Percentiles rank a stretch among this genome's conserved stretches.
Evolutionary conservation across 1,140 invertebrate species (phyloP).

Genomic region (Bombus soroeensis): DNA sequence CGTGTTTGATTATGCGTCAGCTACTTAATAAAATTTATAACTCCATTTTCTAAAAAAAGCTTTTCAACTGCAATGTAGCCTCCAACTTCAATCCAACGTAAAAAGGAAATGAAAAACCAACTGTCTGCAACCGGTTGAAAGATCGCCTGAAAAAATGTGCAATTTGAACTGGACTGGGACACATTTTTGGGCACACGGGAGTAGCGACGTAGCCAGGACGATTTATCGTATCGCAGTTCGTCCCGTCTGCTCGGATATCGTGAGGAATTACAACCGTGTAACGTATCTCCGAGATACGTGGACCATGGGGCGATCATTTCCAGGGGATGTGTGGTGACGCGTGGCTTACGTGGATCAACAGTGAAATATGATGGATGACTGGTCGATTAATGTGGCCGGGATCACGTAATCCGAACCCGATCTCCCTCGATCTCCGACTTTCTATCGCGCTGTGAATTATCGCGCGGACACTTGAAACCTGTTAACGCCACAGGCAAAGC

Average conservation of each 20-base stretch:
- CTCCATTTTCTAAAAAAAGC: too few relatives aligned
- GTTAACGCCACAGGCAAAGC: background rate
- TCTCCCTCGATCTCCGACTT: background rate
- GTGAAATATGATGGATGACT: background rate
- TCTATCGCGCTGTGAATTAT: background rate
- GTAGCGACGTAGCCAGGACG: background rate
- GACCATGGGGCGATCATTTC: background rate
- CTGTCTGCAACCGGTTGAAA: background rate
- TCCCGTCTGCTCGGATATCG: background rate
- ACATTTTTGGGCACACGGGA: background rate
- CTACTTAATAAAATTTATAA: too few relatives aligned
- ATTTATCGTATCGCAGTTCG: background rate
- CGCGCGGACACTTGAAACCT: background rate
- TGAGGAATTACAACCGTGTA: background rate
- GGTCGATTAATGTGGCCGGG: background rate
- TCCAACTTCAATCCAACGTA: too few relatives aligned
- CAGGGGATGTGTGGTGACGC: background rate
- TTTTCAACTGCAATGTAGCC: too few relatives aligned
- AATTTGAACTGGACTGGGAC: too few relatives aligned
- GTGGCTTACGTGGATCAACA: background rate
- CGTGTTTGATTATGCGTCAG: too few relatives aligned
- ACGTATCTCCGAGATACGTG: background rate
- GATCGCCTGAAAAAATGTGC: background rate
- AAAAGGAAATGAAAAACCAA: background rate
- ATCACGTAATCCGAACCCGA: background rate